These are phyloP conservation scores for Anseranas semipalmata DNA, from an alignment of 2,113 vertebrate genomes.

Conservation along the genomic window DNA sequence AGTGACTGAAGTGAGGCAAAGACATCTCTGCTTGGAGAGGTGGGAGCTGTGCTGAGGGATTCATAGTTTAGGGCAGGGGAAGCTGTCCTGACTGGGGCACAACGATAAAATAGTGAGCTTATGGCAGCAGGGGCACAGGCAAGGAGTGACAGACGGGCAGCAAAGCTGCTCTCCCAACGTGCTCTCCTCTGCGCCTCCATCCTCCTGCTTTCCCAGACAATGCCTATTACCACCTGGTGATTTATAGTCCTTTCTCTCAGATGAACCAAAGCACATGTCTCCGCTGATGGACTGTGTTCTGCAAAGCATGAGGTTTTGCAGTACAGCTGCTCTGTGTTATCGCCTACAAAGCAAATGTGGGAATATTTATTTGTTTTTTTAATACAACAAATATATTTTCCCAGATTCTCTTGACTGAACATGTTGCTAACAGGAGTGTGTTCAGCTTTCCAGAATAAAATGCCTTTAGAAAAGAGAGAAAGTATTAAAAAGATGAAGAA, in stretches of 20 bases:
- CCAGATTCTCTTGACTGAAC: constrained; percentile 21
- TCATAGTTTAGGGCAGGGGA: background rate
- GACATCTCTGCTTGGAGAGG: background rate
- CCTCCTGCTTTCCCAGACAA: constrained; percentile 21
- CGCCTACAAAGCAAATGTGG: background rate
- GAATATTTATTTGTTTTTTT: constrained; percentile 17
- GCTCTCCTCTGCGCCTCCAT: background rate
- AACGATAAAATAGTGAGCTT: background rate
- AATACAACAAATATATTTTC: constrained; percentile 33
- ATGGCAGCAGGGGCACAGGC: background rate
- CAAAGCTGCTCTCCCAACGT: background rate
- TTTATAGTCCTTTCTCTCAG: constrained; percentile 44
- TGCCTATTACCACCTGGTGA: constrained; percentile 22
- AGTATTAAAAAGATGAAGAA: background rate
- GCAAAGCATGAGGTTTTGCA: constrained; percentile 47
- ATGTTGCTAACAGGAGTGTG: background rate
- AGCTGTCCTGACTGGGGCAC: background rate
- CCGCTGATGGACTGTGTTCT: constrained; percentile 41
- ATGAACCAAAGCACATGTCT: constrained; percentile 37
- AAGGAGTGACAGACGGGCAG: background rate
- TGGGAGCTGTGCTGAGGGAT: background rate
- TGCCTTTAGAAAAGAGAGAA: background rate
- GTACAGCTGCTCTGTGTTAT: constrained; percentile 7
- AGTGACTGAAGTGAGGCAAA: background rate
- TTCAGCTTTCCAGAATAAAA: constrained; percentile 26